phyloP scores from a whole-genome alignment of 2,888 invertebrate species.

The Cerastis rubricosa region DNA sequence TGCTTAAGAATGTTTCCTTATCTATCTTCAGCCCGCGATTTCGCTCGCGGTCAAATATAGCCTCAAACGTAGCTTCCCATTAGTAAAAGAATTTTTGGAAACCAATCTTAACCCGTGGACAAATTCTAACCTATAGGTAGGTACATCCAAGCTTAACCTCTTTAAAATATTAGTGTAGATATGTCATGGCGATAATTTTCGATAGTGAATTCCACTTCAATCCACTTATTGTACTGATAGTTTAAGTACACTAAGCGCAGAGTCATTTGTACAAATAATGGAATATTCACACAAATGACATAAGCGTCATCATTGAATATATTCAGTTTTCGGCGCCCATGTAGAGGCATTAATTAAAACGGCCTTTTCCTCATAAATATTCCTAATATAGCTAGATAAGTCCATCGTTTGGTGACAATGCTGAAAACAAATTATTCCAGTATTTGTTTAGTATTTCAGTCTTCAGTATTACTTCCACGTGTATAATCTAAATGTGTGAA shows the following conservation, averaged over 20 bases:
- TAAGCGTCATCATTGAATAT: slow-evolving; percentile 23
- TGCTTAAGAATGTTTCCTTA: not conserved
- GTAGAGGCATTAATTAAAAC: slow-evolving; percentile 43
- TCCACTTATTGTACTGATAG: slow-evolving; percentile 26
- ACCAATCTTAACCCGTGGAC: not conserved
- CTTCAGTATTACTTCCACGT: slow-evolving; percentile 8
- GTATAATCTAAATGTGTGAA: not conserved
- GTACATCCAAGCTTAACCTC: not conserved
- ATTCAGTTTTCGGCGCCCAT: slow-evolving; percentile 21
- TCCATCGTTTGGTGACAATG: not conserved
- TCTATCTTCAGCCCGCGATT: not conserved
- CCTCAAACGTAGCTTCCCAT: not conserved
- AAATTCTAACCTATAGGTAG: not conserved
- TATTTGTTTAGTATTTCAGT: slow-evolving; percentile 4
- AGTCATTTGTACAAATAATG: slow-evolving; percentile 40
- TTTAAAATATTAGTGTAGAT: not conserved
- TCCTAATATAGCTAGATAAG: not conserved
- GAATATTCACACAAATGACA: slow-evolving; percentile 46
- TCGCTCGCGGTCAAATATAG: not conserved
- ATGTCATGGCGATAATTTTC: slow-evolving; percentile 13
- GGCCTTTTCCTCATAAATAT: slow-evolving; percentile 36
- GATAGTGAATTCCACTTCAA: not conserved
- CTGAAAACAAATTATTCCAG: not conserved
- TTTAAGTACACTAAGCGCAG: slow-evolving; percentile 34
- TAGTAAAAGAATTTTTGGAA: not conserved